Evolutionary conservation across 1,140 invertebrate genomes (phyloP), one percentile per base, ranked within the genome.

Genomic region (Marisa cornuarietis): DNA sequence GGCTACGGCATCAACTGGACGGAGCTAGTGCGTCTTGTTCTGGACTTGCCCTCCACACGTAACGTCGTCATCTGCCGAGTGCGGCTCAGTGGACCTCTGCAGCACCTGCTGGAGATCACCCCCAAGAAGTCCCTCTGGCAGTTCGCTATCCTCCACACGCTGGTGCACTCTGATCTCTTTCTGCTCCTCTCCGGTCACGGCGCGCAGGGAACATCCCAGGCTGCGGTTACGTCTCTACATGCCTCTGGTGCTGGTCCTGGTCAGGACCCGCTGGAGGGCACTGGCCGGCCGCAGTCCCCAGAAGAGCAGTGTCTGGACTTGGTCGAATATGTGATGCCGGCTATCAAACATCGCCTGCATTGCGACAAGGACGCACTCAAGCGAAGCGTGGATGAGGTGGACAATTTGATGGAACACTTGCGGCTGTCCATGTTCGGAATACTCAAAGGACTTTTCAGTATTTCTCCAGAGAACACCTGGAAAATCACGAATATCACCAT

Each of bases 81-180:
- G 0, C 42, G 75, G 26, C 65, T 84, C 0, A 84, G 78, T 49
- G 52, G 76, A 0, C 79, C 75, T 16, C 77, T 84, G 49, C 81
- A 84, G 71, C 76, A 79, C 16, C 52, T 84, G 20, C 77, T 84
- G 22, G 71, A 79, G 61, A 82, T 81, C 73, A 84, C 83, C 22
- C 83, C 83, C 1, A 79, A 81, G 52, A 31, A 78, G 24, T 26
- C 77, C 11, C 65, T 84, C 8, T 68, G 81, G 73, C 76, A 79
- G 78, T 84, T 82, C 71, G 76, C 81, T 62, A 81, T 84, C 52
- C 81, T 84, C 14, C 81, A 84, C 74, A 84, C 83, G 9, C 78
- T 84, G 0, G 51, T 84, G 18, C 79, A 84, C 73, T 82, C 83
- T 10, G 81, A 84, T 26, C 63, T 84, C 52, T 82, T 82, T 31